Evolutionary conservation across 1,140 invertebrate genomes (phyloP).

Genomic region (Dendroctonus ponderosae): DNA sequence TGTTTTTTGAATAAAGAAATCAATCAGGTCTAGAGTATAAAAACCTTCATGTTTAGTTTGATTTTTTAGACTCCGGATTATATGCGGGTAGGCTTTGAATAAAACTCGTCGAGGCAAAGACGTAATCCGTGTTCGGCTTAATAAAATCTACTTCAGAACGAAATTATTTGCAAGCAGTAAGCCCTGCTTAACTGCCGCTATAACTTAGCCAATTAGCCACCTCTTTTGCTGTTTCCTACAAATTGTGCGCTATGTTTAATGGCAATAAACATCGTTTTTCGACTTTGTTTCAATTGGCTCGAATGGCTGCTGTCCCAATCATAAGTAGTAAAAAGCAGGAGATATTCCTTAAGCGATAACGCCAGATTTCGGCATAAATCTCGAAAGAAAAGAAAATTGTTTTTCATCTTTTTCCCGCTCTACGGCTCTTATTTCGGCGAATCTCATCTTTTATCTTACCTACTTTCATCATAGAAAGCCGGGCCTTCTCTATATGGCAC

Average conservation of each 20-base stretch:
- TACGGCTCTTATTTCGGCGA: slow-evolving; percentile 21
- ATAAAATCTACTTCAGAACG: slow-evolving; percentile 14
- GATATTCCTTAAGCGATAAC: slow-evolving; percentile 17
- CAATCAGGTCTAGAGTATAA: too few relatives aligned
- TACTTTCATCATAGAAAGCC: slow-evolving; percentile 33
- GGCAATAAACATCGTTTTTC: too few relatives aligned
- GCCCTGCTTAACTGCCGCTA: slow-evolving; percentile 7
- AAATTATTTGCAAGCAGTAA: slow-evolving; percentile 19
- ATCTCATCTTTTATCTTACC: slow-evolving; percentile 32
- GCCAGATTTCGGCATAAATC: slow-evolving; percentile 17
- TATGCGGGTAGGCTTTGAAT: background rate
- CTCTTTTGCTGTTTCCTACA: too few relatives aligned
- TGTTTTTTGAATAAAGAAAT: too few relatives aligned
- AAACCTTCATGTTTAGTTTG: background rate
- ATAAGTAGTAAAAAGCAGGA: background rate
- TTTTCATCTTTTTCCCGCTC: slow-evolving; percentile 11
- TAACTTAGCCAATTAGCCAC: slow-evolving; percentile 13
- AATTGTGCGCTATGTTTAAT: too few relatives aligned
- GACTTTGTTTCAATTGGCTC: too few relatives aligned
- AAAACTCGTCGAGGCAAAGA: slow-evolving; percentile 2
- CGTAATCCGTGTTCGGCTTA: slow-evolving; percentile 21
- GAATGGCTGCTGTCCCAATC: too few relatives aligned
- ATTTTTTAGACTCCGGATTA: background rate
- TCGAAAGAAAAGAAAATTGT: slow-evolving; percentile 32
- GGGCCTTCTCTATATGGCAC: slow-evolving; percentile 38